Conservation (phyloP, 2,888 invertebrate genomes). For the Agrochola lota region DNA sequence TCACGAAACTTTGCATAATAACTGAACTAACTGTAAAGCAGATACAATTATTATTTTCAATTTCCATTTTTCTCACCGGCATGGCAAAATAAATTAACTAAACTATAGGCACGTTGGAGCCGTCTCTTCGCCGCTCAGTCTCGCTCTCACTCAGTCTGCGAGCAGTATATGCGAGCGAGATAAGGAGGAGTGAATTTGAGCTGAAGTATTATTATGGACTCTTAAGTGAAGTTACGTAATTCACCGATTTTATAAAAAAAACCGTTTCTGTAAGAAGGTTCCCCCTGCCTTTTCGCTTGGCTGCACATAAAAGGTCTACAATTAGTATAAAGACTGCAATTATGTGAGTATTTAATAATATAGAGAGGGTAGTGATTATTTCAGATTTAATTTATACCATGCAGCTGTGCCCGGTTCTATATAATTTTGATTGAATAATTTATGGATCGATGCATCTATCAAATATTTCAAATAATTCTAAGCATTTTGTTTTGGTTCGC, state of each 20-base stretch:
- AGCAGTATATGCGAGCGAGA: no score
- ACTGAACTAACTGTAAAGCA: no score
- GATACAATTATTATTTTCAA: no score
- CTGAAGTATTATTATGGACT: no score
- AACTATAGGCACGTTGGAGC: no score
- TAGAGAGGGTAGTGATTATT: slow-evolving; percentile 43
- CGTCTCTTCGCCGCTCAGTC: no score
- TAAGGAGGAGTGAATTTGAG: no score
- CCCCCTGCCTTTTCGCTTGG: slow-evolving; percentile 41
- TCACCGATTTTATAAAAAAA: not conserved
- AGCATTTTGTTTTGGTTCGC: not conserved
- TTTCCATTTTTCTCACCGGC: no score
- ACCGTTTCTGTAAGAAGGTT: slow-evolving; percentile 20
- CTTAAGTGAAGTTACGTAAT: not conserved
- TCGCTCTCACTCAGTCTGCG: no score
- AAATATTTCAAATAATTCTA: not conserved
- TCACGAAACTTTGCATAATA: no score
- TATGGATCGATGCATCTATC: not conserved
- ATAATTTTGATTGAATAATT: slow-evolving; percentile 13
- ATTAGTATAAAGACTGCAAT: slow-evolving; percentile 55
- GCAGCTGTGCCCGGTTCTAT: slow-evolving; percentile 40
- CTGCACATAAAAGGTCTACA: slow-evolving; percentile 51
- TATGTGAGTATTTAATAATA: slow-evolving; percentile 55
- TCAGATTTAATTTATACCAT: slow-evolving; percentile 54
- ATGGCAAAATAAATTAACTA: no score